Evolutionary conservation across 2,888 invertebrate species (phyloP), one percentile per base, ranked within the genome.

Genomic region (Agrochola lychnidis): DNA sequence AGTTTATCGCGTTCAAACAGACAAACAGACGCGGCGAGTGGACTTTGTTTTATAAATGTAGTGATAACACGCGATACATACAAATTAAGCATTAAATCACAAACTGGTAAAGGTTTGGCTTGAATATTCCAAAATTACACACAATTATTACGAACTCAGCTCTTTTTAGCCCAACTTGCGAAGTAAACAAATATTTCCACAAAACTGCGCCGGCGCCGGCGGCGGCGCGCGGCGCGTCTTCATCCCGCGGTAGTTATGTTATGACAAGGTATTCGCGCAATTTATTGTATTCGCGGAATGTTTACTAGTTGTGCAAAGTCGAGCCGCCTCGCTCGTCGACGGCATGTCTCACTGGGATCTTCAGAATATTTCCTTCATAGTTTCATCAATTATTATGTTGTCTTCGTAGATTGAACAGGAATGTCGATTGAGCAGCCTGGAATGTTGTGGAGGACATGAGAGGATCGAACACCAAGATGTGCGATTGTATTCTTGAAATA

Each of bases 221-320:
- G 36, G 36, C 36, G 36, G 4, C 36, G 36, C 36, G 30, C 16
- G 7, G 40, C 16, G 57, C 12, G 59, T 61, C 67, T 63, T 73
- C 68, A 70, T 62, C 59, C 36, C 25, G 14, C 6, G 57, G 40
- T 45, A 66, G 70, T 70, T 64, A 57, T 70, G 66, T 74, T 71
- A 74, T 61, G 73, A 70, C 70, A 42, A 70, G 78, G 48, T 71
- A 76, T 77, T 84, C 76, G 40, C 70, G 73, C 72, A 73, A 79
- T 83, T 78, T 78, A 70, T 75, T 73, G 70, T 79, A 72, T 77
- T 78, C 64, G 22, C 16, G 71, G 76, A 79, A 84, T 86, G 73
- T 73, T 74, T 78, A 79, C 79, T 77, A 76, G 81, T 71, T 78
- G 70, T 42, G 53, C 73, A 70, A 70, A 78, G 57, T 76, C 51